Evolutionary conservation across 2,888 invertebrate genomes (phyloP).

Genomic region (Rhagophthalmus giganteus): DNA sequence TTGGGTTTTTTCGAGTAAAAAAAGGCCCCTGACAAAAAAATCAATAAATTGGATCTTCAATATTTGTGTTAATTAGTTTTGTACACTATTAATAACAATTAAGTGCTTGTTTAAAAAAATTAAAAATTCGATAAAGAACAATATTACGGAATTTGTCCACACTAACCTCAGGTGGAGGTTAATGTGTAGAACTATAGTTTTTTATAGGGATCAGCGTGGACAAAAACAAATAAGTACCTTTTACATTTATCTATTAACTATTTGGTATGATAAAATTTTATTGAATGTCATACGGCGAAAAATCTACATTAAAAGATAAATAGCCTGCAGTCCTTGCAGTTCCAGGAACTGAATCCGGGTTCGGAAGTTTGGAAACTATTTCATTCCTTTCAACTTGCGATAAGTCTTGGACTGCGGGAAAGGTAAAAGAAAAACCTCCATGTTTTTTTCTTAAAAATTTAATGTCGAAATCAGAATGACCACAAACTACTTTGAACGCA

Average conservation of each 20-base stretch:
- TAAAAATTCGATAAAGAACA: neutral
- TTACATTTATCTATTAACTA: neutral
- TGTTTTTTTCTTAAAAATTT: neutral
- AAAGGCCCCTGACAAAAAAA: too few relatives aligned
- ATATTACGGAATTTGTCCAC: neutral
- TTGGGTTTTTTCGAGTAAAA: too few relatives aligned
- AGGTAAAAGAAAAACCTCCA: neutral
- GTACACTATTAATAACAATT: neutral
- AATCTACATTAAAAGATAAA: neutral
- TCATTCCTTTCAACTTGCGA: conserved; percentile 1
- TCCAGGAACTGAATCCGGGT: neutral
- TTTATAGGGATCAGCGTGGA: neutral
- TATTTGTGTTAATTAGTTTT: conserved; percentile 7
- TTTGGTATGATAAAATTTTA: too few relatives aligned
- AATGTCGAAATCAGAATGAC: neutral
- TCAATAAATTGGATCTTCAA: conserved; percentile 1
- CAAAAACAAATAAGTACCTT: neutral
- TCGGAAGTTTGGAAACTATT: conserved; percentile 3
- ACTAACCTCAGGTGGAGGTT: neutral
- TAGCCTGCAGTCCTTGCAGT: neutral
- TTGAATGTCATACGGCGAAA: neutral
- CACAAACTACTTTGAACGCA: neutral
- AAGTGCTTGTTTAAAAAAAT: neutral
- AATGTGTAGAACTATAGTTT: neutral
- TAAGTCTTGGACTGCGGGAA: neutral